Percentiles rank a stretch among this genome's conserved stretches.
Conservation (phyloP, 92 coral and sea anemone genomes). For the Palythoa heliodiscus region DNA sequence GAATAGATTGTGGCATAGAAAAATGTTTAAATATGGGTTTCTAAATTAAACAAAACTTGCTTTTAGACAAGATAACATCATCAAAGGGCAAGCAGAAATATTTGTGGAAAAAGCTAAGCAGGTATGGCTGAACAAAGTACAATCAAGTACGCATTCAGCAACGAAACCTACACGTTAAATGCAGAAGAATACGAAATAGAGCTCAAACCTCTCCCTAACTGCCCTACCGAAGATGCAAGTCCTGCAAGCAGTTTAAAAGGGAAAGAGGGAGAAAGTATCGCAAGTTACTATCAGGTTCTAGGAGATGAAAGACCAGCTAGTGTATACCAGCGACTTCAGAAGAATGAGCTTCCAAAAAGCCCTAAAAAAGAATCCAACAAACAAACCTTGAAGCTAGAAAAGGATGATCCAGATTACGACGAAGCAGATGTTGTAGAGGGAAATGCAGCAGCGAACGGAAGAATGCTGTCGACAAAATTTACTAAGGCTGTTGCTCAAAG, state of each 20-base stretch:
- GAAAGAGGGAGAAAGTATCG: background rate
- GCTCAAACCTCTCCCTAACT: background rate
- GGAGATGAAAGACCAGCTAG: background rate
- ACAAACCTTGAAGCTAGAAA: background rate
- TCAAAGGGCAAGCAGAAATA: background rate
- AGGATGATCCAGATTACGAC: background rate
- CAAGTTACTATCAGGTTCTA: background rate
- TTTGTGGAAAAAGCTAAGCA: background rate
- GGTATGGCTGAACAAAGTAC: background rate
- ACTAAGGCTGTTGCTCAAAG: background rate
- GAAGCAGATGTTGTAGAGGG: background rate
- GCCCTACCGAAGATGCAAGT: background rate
- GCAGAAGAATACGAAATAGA: background rate
- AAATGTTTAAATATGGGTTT: background rate
- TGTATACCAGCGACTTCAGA: background rate
- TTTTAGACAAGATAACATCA: background rate
- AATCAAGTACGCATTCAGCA: background rate
- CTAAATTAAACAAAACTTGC: background rate
- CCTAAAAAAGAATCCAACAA: background rate
- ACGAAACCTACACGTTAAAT: background rate
- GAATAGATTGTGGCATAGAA: no score
- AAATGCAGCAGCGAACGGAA: background rate
- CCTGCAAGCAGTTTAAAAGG: background rate
- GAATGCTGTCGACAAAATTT: background rate
- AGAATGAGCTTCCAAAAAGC: background rate